Conservation (phyloP, 2,113 vertebrate species). For the Acanthisitta chloris region DNA sequence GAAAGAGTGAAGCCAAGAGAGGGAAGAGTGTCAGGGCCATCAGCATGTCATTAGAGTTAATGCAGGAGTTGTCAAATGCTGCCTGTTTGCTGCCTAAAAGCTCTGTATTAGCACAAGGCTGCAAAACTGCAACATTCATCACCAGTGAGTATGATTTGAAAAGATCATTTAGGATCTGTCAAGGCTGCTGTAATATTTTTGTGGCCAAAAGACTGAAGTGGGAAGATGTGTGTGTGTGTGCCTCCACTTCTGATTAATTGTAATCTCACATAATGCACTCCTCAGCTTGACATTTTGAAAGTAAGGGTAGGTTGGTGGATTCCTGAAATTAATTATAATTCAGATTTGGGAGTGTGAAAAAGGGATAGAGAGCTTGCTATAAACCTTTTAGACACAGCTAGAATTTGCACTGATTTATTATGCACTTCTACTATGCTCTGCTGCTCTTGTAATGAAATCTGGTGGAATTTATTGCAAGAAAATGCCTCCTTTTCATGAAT, state of each 20-base stretch:
- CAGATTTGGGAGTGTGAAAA: conserved; percentile 55
- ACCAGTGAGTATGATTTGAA: neutral
- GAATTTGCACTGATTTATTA: conserved; percentile 51
- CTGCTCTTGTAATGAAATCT: conserved; percentile 12
- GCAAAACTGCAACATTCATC: neutral
- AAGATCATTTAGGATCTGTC: conserved; percentile 58
- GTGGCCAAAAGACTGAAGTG: conserved; percentile 1
- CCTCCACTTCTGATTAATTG: conserved; percentile 45
- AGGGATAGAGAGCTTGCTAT: conserved; percentile 24
- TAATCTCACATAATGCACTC: conserved; percentile 44
- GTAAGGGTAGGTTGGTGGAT: conserved; percentile 35
- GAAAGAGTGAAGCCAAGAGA: neutral
- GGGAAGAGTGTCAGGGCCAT: neutral
- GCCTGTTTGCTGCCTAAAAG: neutral
- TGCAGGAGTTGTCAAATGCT: neutral
- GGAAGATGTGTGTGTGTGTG: neutral
- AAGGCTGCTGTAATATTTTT: conserved; percentile 13
- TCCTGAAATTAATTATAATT: conserved; percentile 66
- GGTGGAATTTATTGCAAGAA: conserved; percentile 15
- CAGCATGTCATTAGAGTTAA: neutral
- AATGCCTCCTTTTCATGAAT: neutral
- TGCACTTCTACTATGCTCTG: neutral
- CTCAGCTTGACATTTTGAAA: conserved; percentile 43
- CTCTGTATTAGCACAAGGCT: conserved; percentile 27
- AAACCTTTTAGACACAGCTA: conserved; percentile 58